Evolutionary conservation across 2,888 invertebrate genomes (phyloP), one percentile per base, ranked within the genome.

Genomic region (Heliconius ethilla): DNA sequence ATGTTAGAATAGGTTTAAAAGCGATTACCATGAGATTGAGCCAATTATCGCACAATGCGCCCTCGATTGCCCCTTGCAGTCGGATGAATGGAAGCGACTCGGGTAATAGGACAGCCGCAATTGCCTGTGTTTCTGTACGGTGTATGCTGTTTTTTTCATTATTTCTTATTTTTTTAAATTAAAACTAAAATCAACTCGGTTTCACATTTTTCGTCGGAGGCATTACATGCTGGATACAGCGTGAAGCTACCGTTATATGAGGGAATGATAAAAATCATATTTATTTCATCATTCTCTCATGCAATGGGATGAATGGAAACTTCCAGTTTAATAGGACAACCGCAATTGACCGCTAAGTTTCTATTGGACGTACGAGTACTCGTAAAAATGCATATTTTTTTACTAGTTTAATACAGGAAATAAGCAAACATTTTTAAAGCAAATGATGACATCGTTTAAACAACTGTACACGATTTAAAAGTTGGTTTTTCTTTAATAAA

Each of bases 41-140:
- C 81, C 85, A 83, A 87, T 87, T 85, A 86, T 80, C 82, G 82
- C 82, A 86, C 85, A 85, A 84, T 83, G 81, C 70, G 73, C 79
- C 81, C 82, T 80, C 81, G 80, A 82, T 79, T 79, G 80, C 82
- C 83, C 80, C 78, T 81, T 78, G 82, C 82, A 82, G 82, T 59
- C 75, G 75, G 78, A 74, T 82, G 83, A 83, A 84, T 83, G 79
- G 72, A 80, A 81, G 78, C 80, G 73, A 65, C 74, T 74, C 74
- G 63, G 22, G 65, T 45, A 74, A 74, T 74, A 40, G 74, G 74
- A 74, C 74, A 74, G 74, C 75, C 75, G 78, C 74, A 75, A 79
- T 80, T 77, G 79, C 78, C 70, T 74, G 27, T 63, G 45, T 74
- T 74, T 74, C 22, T 74, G 25, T 74, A 11, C 62, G 22, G 45